Conservation (phyloP, 2,797 vertebrate genomes). For the Notoglanidium macrostoma region DNA sequence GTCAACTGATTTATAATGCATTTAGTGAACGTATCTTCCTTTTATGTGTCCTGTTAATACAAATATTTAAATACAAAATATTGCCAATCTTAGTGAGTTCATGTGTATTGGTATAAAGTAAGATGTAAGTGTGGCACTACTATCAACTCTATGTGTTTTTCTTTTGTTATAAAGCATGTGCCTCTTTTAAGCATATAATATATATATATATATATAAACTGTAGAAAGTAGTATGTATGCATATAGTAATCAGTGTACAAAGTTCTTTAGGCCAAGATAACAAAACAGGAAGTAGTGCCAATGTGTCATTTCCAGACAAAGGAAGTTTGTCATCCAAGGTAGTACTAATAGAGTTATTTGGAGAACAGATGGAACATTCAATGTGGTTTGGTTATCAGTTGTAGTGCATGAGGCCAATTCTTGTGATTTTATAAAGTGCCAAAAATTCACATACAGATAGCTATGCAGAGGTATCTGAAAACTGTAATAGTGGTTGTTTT, state of each 20-base stretch:
- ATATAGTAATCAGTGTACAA: conserved; percentile 64
- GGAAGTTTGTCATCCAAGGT: conserved; percentile 83
- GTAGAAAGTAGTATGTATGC: not conserved
- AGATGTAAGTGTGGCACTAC: not conserved
- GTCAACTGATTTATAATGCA: conserved; percentile 62
- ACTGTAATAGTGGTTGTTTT: conserved; percentile 37
- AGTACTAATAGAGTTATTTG: conserved; percentile 92
- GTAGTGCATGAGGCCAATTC: conserved; percentile 42
- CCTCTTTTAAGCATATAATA: not conserved
- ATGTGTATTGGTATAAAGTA: not conserved
- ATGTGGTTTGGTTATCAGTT: conserved; percentile 79
- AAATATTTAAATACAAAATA: conserved; percentile 39
- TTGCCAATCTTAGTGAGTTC: not conserved
- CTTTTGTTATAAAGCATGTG: not conserved
- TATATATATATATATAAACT: no score
- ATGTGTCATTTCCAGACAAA: conserved; percentile 88
- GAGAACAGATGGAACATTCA: conserved; percentile 84
- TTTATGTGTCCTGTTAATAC: conserved; percentile 60
- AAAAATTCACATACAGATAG: not conserved
- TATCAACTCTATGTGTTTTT: no score
- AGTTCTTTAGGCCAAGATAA: conserved; percentile 72
- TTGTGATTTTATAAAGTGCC: conserved; percentile 6
- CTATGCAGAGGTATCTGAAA: conserved; percentile 1
- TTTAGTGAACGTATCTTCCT: conserved; percentile 53
- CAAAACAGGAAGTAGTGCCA: conserved; percentile 90